Evolutionary conservation across 2,797 vertebrate species (phyloP).

Genomic region (Acanthopagrus latus): DNA sequence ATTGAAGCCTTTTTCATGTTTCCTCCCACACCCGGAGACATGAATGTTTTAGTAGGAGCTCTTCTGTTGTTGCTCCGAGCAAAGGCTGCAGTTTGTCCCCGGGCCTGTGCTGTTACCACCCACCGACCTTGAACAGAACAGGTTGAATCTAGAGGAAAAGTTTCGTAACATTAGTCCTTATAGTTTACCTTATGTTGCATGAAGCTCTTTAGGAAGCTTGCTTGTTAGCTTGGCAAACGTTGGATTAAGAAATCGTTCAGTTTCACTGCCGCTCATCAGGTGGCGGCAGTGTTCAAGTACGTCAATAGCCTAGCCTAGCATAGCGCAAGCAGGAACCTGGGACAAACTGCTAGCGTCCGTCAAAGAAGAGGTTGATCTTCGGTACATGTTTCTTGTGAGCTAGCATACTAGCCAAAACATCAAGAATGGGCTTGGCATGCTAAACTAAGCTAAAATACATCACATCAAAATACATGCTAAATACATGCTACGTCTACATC

Average conservation of each 20-base stretch:
- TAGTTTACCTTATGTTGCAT: neutral
- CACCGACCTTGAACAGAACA: neutral
- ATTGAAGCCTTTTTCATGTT: conserved; percentile 21
- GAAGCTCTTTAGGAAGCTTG: neutral
- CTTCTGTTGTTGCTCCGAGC: conserved; percentile 15
- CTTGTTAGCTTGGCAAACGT: neutral
- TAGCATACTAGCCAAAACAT: neutral
- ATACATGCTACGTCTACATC: too few species aligned
- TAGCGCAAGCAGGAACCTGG: neutral
- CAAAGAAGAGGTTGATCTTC: neutral
- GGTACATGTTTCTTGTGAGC: neutral
- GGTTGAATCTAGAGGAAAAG: conserved; percentile 2
- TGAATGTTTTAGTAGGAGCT: conserved; percentile 51
- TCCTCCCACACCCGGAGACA: conserved; percentile 27
- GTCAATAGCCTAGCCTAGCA: neutral
- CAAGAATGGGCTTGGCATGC: neutral
- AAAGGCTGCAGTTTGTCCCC: neutral
- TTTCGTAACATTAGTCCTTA: neutral
- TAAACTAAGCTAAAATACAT: neutral
- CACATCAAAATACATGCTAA: too few species aligned
- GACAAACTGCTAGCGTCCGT: neutral
- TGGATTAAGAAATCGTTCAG: neutral
- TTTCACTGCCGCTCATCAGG: neutral
- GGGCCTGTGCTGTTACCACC: neutral
- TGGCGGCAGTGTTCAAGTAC: neutral